phyloP scores from a whole-genome alignment of 2,888 invertebrate genomes.

The Drosophila picticornis region DNA sequence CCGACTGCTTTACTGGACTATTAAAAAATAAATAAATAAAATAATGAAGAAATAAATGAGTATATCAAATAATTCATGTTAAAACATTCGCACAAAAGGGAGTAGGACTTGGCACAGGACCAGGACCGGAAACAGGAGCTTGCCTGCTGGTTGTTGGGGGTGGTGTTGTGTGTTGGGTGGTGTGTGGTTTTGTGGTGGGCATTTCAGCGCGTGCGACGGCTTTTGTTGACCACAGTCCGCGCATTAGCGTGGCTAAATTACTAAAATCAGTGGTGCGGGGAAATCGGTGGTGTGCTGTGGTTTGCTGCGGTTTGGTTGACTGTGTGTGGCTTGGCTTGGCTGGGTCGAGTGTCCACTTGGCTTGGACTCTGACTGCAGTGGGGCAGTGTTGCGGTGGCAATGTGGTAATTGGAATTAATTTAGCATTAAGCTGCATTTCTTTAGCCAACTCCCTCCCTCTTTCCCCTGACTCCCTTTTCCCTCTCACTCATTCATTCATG shows the following conservation, averaged over 20 bases:
- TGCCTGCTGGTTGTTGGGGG: background rate
- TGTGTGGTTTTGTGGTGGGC: constrained; percentile 16
- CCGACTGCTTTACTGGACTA: constrained; percentile 14
- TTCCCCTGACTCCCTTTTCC: background rate
- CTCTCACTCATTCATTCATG: constrained; percentile 19
- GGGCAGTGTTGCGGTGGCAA: constrained; percentile 2
- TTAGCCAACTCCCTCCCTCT: constrained; percentile 53
- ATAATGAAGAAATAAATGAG: constrained; percentile 41
- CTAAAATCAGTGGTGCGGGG: constrained; percentile 32
- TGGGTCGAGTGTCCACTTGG: constrained; percentile 56
- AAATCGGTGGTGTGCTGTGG: constrained; percentile 13
- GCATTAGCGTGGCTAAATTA: constrained; percentile 80
- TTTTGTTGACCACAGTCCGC: constrained; percentile 76
- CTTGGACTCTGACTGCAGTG: constrained; percentile 24
- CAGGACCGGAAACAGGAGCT: background rate
- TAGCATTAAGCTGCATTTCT: constrained; percentile 79
- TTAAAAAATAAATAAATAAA: constrained; percentile 16
- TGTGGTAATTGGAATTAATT: constrained; percentile 81
- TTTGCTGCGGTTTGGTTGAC: constrained; percentile 3
- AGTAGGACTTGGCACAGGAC: constrained; percentile 23
- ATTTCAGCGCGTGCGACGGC: constrained; percentile 66
- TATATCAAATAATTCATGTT: constrained; percentile 68
- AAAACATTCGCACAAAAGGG: constrained; percentile 61
- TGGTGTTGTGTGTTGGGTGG: constrained; percentile 7
- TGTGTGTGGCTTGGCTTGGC: constrained; percentile 21